These are phyloP conservation scores for rabbit (Oryctolagus cuniculus) DNA, from an alignment of 2,113 vertebrate genomes.

Conservation along the genomic window mOryCun1.1 NC_091441.1:104129001-104129500, in stretches of 20 bases:
- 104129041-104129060: constrained; percentile 58
- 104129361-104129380: fast-evolving
- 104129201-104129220: background rate
- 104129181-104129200: background rate
- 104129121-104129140: constrained; percentile 20
- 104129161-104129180: background rate
- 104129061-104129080: constrained; percentile 32
- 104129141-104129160: constrained; percentile 2
- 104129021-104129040: constrained; percentile 51
- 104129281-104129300: background rate
- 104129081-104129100: constrained; percentile 42
- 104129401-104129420: background rate
- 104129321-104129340: background rate
- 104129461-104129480: too few relatives aligned
- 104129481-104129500: background rate
- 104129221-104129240: background rate
- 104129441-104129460: too few relatives aligned
- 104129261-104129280: background rate
- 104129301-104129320: background rate
- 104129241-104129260: background rate
- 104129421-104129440: too few relatives aligned
- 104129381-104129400: background rate
- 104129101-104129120: constrained; percentile 8
- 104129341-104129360: too few relatives aligned
- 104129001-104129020: constrained; percentile 21